phyloP scores from a whole-genome alignment of 2,797 vertebrate genomes.

The Margarornis squamiger region DNA sequence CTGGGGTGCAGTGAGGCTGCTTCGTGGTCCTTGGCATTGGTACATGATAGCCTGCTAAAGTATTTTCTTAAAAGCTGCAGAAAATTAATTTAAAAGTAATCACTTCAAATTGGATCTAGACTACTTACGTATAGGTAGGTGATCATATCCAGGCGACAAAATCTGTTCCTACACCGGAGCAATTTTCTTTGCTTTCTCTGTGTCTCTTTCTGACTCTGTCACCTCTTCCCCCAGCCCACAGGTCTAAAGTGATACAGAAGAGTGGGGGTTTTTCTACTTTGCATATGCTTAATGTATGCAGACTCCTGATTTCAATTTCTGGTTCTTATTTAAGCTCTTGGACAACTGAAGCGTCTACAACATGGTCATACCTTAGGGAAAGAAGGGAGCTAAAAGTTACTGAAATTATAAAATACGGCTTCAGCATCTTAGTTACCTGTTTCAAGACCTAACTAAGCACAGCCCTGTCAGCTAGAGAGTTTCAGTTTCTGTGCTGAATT shows the following conservation, averaged over 20 bases:
- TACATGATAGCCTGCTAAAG: not conserved
- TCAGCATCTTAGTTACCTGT: not conserved
- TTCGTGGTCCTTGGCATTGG: not conserved
- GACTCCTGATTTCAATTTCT: not conserved
- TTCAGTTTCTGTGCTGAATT: not conserved
- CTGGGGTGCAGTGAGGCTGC: not conserved
- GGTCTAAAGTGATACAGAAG: not conserved
- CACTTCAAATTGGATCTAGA: not conserved
- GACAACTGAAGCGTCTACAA: not conserved
- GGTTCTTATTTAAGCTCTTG: not conserved
- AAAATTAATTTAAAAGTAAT: not conserved
- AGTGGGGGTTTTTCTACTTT: not conserved
- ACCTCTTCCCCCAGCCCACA: not conserved
- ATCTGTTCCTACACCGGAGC: not conserved
- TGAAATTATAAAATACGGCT: not conserved
- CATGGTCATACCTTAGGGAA: not conserved
- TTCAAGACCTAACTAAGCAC: not conserved
- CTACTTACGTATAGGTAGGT: not conserved
- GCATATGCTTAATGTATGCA: not conserved
- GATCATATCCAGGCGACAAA: not conserved
- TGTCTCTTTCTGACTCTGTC: not conserved
- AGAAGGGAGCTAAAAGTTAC: not conserved
- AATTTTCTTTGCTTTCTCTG: not conserved
- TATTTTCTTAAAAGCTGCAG: not conserved
- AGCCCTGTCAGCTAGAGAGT: not conserved